Percentiles rank a stretch among this genome's conserved stretches.
Conservation (phyloP, 2,113 vertebrate genomes). For the Nothoprocta pentlandii region DNA sequence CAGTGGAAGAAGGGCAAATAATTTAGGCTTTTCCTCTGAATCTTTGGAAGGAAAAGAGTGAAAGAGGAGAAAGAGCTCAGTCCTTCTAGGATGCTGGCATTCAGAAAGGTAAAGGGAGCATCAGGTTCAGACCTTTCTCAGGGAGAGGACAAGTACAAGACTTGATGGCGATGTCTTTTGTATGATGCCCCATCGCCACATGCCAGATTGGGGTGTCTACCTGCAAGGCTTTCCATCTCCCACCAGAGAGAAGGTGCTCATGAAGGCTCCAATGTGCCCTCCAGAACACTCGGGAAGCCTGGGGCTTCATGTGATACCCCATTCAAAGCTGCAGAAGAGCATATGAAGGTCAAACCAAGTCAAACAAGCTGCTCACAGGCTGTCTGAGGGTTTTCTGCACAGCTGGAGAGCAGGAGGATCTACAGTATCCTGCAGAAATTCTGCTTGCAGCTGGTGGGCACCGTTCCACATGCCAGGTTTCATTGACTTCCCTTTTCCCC, state of each 20-base stretch:
- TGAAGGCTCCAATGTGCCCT: neutral
- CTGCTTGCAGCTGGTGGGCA: neutral
- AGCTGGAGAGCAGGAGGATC: neutral
- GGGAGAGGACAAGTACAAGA: neutral
- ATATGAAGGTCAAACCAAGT: neutral
- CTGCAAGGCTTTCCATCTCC: neutral
- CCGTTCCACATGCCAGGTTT: neutral
- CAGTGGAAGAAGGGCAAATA: neutral
- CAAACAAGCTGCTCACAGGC: rapidly evolving
- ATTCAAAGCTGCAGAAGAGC: neutral
- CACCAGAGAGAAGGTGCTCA: neutral
- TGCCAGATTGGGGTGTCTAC: too few relatives aligned
- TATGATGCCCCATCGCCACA: too few relatives aligned
- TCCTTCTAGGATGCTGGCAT: too few relatives aligned
- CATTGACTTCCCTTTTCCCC: neutral
- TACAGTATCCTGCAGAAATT: neutral
- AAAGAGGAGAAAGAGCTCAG: neutral
- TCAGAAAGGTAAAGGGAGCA: neutral
- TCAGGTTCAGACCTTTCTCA: neutral
- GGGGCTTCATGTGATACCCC: neutral
- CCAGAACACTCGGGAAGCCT: neutral
- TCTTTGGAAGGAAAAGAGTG: neutral
- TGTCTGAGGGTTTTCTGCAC: neutral
- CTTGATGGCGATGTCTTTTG: neutral
- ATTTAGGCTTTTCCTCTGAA: neutral